Conservation (phyloP, 2,888 invertebrate species). For the Rhaphigaster nebulosa region DNA sequence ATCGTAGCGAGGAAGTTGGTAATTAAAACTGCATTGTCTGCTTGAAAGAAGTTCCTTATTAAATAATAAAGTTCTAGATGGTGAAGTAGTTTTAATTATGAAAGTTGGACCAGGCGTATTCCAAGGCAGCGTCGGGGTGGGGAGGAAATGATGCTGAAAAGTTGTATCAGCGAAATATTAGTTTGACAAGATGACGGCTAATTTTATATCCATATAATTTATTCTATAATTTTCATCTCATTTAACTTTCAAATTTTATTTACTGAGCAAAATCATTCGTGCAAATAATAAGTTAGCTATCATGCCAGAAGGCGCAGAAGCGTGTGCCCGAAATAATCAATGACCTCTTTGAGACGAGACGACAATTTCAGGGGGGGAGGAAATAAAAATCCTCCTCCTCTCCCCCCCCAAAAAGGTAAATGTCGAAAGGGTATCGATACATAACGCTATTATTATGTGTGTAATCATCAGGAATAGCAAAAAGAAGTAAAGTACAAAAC, state of each 20-base stretch:
- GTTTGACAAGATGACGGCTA: background rate
- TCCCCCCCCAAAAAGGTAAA: too few relatives aligned
- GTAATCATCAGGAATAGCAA: too few relatives aligned
- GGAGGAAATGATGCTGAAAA: background rate
- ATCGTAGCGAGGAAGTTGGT: background rate
- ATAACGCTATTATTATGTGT: too few relatives aligned
- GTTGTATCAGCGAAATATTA: constrained; percentile 20
- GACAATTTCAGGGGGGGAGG: too few relatives aligned
- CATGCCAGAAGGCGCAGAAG: background rate
- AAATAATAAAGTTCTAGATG: background rate
- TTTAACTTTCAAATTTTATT: background rate
- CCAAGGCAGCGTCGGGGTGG: background rate
- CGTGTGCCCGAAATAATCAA: too few relatives aligned
- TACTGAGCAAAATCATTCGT: background rate
- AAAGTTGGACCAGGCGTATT: background rate
- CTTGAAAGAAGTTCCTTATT: constrained; percentile 10
- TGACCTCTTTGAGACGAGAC: too few relatives aligned
- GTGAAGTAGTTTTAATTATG: constrained; percentile 25
- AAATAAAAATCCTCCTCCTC: too few relatives aligned
- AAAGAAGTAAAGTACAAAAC: too few relatives aligned
- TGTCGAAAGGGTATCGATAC: too few relatives aligned
- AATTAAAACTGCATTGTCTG: constrained; percentile 22
- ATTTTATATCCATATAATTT: background rate
- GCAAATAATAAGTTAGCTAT: background rate
- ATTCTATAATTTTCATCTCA: background rate